Base-by-base conservation (phyloP, 2,797 vertebrate species). In the Spatula versicolor region DNA sequence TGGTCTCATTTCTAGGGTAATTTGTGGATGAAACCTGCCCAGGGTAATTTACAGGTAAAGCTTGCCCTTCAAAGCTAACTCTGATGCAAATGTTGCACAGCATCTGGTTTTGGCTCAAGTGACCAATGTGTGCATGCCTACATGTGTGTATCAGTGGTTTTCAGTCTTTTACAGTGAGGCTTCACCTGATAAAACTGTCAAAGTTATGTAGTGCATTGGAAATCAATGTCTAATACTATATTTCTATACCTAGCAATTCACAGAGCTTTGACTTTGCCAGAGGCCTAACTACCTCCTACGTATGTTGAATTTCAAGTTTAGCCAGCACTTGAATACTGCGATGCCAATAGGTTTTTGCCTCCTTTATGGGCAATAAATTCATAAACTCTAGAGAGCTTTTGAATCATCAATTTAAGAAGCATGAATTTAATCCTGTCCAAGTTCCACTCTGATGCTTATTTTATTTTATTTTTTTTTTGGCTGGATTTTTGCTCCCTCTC, bases 81-180 rank as follows among this genome's bases (percentile, higher is more conserved):
- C 16, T 0, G 0, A 58, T 78, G 18, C 64, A 75, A 18, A 25
- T 28, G 1, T 35, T 63, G n/a, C 20, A 67, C 26, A 50, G 55
- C 3, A 0, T 41, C 50, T 76, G 25, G 1, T 48, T 88, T 79
- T 93, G 50, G 16, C 67, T 79, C 33, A 50, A 21, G 69, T 50
- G 28, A 28, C 39, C 18, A 58, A 23, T 62, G 45, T 45, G 13
- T 77, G 37, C 64, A 30, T 22, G 25, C 3, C 6, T 1, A 0
- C 10, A 26, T 56, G 23, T 30, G 31, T 54, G 39, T 60, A 18
- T 71, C 39, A 17, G 17, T 35, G 13, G 2, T 33, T 81, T 55
- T 92, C 3, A 2, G 13, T 66, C 20, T 75, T 54, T 55, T 69
- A 19, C 8, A n/a, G 31, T 20, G 9, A 79, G 26, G 3, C 15